Evolutionary conservation across 2,888 invertebrate species (phyloP), one percentile per base, ranked within the genome.

Genomic region (Chouioia cunea): DNA sequence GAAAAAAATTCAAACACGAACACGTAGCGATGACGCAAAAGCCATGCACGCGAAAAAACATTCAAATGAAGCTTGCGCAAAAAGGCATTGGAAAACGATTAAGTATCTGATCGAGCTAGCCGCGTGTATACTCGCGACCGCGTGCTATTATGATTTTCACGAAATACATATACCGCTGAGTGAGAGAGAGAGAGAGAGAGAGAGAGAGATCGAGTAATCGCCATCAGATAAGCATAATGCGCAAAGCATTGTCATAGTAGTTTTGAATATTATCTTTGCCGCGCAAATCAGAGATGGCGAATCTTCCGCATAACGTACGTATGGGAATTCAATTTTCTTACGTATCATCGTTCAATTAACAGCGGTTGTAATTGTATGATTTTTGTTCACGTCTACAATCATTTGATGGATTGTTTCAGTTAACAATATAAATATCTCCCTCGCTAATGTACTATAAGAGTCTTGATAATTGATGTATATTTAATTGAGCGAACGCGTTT

Each of bases 51-150:
- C 22, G 20, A 16, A 18, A 56, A 67, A 44, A 46, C n/a, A 50
- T 70, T 70, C 56, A 65, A 70, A 70, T 70, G 70, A 70, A 53
- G 63, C 63, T 71, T 71, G 71, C 71, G 71, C 10, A 36, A 48
- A 71, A 67, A 52, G 71, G 71, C 58, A 67, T 71, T 66, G 63
- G 66, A 66, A 67, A 71, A 63, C 71, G 66, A 71, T 71, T 71
- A 58, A 67, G 44, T 63, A 67, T 71, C 66, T 20, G 48, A n/a
- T 20, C 18, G n/a, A n/a, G n/a, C n/a, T n/a, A n/a, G n/a, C n/a
- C n/a, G 27, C 6, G 6, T 27, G 6, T 27, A 27, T 27, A 27
- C 3, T 27, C 3, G 48, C 36, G 4, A 2, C 50, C 20, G 60
- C n/a, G 47, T 60, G 58, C 50, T 70, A 64, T 70, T 70, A 58